A percentile compares a stretch with the other conserved stretches of the same genome.
Evolutionary conservation across 2,888 invertebrate genomes (phyloP).

Genomic region (Melangyna quadrimaculata): DNA sequence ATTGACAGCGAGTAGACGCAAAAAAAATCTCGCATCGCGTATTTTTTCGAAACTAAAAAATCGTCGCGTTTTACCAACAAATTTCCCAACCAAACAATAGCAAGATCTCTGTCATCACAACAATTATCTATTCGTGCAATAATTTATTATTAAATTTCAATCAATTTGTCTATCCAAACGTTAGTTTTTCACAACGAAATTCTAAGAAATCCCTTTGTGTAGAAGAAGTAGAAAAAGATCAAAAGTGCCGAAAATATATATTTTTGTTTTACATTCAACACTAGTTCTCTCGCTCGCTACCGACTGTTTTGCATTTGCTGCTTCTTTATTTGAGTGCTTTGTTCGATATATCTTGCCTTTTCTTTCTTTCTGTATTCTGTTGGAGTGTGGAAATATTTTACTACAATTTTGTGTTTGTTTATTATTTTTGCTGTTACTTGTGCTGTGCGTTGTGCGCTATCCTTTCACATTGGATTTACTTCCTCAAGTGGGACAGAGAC

Average conservation of each 20-base stretch:
- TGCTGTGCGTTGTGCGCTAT: too few relatives aligned
- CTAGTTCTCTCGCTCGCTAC: slow-evolving; percentile 26
- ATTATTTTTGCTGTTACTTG: slow-evolving; percentile 50
- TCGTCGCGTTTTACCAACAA: slow-evolving; percentile 33
- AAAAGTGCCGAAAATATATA: slow-evolving; percentile 66
- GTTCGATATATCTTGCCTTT: background rate
- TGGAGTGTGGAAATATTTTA: slow-evolving; percentile 54
- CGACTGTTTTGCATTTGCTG: background rate
- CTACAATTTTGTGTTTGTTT: slow-evolving; percentile 65
- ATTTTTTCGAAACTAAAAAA: slow-evolving; percentile 24
- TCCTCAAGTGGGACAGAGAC: slow-evolving; percentile 9
- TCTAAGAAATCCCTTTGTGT: slow-evolving; percentile 52
- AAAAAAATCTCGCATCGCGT: slow-evolving; percentile 45
- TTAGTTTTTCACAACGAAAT: background rate
- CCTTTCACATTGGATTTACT: slow-evolving; percentile 21
- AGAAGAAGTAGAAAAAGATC: slow-evolving; percentile 40
- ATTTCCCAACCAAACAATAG: slow-evolving; percentile 24
- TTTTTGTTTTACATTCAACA: slow-evolving; percentile 27
- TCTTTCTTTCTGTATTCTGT: background rate
- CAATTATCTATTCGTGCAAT: background rate
- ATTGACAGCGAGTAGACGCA: slow-evolving; percentile 67
- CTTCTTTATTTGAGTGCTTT: background rate
- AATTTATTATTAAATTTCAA: background rate
- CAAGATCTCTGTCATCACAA: background rate
- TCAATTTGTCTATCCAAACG: background rate